Conservation (phyloP, 2,888 invertebrate species). For the Lasiommata megera region DNA sequence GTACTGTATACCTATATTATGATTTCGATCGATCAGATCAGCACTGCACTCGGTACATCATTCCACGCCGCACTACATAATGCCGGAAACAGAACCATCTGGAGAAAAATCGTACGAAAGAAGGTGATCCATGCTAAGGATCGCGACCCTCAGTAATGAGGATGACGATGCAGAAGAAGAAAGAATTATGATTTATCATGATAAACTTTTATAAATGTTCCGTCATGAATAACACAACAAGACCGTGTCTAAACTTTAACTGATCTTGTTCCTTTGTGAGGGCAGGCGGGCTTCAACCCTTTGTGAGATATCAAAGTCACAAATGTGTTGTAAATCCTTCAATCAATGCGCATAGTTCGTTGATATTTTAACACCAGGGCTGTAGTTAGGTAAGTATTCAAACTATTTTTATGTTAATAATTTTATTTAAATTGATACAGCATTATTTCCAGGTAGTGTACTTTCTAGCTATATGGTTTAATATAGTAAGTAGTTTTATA, state of each 20-base stretch:
- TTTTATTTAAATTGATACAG: background rate
- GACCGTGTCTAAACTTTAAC: constrained; percentile 39
- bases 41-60: too few relatives aligned
- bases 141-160: too few relatives aligned
- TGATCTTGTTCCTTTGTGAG: constrained; percentile 34
- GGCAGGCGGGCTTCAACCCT: constrained; percentile 31
- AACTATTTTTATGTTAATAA: background rate
- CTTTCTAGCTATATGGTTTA: background rate
- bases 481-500: too few relatives aligned
- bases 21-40: too few relatives aligned
- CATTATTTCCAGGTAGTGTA: background rate
- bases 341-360: constrained; percentile 13
- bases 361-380: constrained; percentile 20
- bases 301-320: constrained; percentile 31
- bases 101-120: too few relatives aligned
- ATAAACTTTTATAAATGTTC: background rate
- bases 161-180: too few relatives aligned
- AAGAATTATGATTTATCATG: background rate
- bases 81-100: too few relatives aligned
- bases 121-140: too few relatives aligned
- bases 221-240: constrained; percentile 17
- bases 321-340: constrained; percentile 25
- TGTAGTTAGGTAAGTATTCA: constrained; percentile 13
- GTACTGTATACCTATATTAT: too few relatives aligned
- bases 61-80: too few relatives aligned